Evolutionary conservation across 2,113 vertebrate genomes (phyloP).

Genomic region (Gambusia affinis): DNA sequence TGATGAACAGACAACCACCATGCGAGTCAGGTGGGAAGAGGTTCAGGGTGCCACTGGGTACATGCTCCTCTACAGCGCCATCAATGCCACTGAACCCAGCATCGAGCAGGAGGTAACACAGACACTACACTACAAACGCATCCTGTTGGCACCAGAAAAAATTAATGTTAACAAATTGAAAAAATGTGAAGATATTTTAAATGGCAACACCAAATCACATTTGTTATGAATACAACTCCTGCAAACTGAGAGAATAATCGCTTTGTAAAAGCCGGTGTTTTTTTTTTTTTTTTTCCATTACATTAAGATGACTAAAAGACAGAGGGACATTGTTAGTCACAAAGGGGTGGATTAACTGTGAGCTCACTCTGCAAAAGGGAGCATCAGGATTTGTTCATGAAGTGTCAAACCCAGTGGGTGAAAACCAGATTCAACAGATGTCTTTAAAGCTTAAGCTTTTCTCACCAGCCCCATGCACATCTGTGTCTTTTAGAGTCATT

Average conservation of each 20-base stretch:
- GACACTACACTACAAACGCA: not conserved
- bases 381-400: conserved; percentile 55
- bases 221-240: conserved; percentile 1
- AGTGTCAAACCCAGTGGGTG: conserved; percentile 53
- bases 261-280: conserved; percentile 44
- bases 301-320: conserved; percentile 29
- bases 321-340: conserved; percentile 46
- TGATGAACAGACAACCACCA: conserved; percentile 86
- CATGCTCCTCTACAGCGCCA: conserved; percentile 84
- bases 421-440: conserved; percentile 47
- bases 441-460: conserved; percentile 15
- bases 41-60: conserved; percentile 88
- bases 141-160: not conserved
- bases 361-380: conserved; percentile 59
- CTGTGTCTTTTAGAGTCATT: conserved; percentile 6
- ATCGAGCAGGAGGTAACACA: conserved; percentile 85
- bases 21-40: conserved; percentile 91
- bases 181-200: conserved; percentile 6
- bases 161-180: not conserved
- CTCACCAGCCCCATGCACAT: conserved; percentile 24
- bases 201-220: not conserved
- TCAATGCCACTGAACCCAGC: conserved; percentile 82
- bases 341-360: conserved; percentile 50
- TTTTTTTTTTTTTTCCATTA: conserved; percentile 7
- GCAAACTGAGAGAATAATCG: conserved; percentile 16